Base-by-base conservation (phyloP, 2,888 invertebrate genomes). In the Folsomia manolachei region DNA sequence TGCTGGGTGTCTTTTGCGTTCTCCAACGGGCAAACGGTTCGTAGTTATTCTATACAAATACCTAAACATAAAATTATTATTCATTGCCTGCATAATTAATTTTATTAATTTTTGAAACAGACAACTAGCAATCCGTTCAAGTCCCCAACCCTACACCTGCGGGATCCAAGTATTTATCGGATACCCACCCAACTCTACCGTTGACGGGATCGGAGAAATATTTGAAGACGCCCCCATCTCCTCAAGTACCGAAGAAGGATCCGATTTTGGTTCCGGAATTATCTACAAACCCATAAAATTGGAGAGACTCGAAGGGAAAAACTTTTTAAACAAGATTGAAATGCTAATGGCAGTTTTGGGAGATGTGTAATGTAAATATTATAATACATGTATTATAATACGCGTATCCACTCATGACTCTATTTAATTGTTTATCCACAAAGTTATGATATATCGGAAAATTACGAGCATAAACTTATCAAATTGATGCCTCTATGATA, bases 321-420 rank as follows among this genome's bases (percentile, higher is more conserved):
- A 96, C 85, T 96, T 97, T 83, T 87, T 96, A 4, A 95, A 95
- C 83, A 97, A 97, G 87, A 94, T 97, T 91, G 97, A 97, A 86
- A 87, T 95, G 81, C 88, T 97, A 2, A 95, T 97, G 95, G 96
- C 96, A 71, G 91, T 91, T 81, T 85, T 92, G 18, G 91, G 91
- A 75, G 91, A 91, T 82, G 90, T 90, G 75, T 76, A 76, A 71
- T 78, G n/a, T n/a, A n/a, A n/a, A n/a, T n/a, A n/a, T n/a, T n/a
- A n/a, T n/a, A n/a, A n/a, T n/a, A n/a, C n/a, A n/a, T n/a, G n/a
- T n/a, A n/a, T n/a, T n/a, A n/a, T n/a, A n/a, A n/a, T n/a, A n/a
- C n/a, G n/a, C n/a, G n/a, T n/a, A n/a, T n/a, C n/a, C n/a, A n/a
- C n/a, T n/a, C n/a, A n/a, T n/a, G n/a, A n/a, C n/a, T n/a, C n/a